A percentile compares a stretch with the other conserved stretches of the same genome.
Conservation (phyloP, 2,113 vertebrate genomes). For the Callaeas wilsoni region DNA sequence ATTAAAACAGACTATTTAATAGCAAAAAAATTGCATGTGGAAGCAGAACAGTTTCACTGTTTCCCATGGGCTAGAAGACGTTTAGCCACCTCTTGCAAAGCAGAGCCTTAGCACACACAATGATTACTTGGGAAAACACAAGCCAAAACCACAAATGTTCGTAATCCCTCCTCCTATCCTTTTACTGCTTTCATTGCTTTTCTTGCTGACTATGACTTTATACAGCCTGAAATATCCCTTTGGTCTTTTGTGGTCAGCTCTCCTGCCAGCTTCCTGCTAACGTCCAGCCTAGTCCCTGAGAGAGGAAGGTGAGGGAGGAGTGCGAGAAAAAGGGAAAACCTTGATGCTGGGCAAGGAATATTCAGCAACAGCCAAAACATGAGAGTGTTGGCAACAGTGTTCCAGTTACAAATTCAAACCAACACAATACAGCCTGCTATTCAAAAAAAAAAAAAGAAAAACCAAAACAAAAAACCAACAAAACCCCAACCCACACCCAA, state of each 20-base stretch:
- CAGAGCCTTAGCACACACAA: neutral
- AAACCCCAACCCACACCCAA: neutral
- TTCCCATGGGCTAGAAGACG: neutral
- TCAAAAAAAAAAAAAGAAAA: neutral
- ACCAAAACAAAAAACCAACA: no score
- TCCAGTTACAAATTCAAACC: neutral
- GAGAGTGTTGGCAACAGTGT: neutral
- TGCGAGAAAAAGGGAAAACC: neutral
- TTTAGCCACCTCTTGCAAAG: neutral
- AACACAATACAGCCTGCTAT: neutral
- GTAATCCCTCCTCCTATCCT: neutral
- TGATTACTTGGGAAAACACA: neutral
- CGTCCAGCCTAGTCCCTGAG: neutral
- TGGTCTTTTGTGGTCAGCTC: neutral
- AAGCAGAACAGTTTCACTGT: neutral
- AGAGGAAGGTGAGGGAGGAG: neutral
- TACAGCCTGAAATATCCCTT: fast-evolving
- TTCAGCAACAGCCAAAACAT: neutral
- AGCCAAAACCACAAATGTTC: neutral
- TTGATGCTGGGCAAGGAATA: neutral
- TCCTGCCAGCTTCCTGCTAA: neutral
- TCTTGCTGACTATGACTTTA: neutral
- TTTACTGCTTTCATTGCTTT: neutral
- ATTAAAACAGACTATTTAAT: neutral
- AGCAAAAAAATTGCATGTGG: neutral